Evolutionary conservation across 2,888 invertebrate species (phyloP).

Genomic region (Patella caerulea): DNA sequence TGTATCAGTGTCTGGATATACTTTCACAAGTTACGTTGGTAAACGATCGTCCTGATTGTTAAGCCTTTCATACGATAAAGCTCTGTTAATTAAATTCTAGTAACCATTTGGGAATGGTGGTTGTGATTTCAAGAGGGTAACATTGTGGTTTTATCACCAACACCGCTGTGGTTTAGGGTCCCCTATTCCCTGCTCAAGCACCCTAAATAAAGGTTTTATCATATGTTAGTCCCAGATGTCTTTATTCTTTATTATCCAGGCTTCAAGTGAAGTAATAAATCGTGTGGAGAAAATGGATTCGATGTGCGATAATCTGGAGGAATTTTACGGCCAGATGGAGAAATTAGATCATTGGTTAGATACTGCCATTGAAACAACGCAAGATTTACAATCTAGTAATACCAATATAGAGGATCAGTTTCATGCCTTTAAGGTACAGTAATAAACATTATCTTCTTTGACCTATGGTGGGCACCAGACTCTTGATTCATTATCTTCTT

Average conservation of each 20-base stretch:
- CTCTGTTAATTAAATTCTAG: no score
- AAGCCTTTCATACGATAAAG: no score
- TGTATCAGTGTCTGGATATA: no score
- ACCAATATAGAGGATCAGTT: constrained; percentile 52
- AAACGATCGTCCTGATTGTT: no score
- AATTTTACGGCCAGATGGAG: constrained; percentile 81
- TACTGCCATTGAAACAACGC: constrained; percentile 57
- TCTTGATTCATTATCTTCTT: no score
- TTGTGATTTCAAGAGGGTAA: no score
- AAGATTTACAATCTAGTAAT: constrained; percentile 50
- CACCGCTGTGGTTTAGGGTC: background rate
- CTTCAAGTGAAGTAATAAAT: constrained; percentile 52
- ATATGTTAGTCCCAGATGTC: background rate
- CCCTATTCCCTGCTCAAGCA: no score
- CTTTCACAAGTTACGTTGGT: no score
- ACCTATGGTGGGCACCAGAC: no score
- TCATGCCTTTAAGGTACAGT: constrained; percentile 51
- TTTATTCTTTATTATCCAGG: constrained; percentile 37
- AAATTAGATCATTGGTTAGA: constrained; percentile 66
- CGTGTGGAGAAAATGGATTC: constrained; percentile 75
- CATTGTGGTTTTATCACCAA: background rate
- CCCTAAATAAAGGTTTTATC: background rate
- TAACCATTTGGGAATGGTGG: no score
- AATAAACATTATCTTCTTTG: no score
- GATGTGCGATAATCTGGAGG: constrained; percentile 83